phyloP scores from a whole-genome alignment of 2,113 vertebrate genomes.

The Craseonycteris thonglongyai region DNA sequence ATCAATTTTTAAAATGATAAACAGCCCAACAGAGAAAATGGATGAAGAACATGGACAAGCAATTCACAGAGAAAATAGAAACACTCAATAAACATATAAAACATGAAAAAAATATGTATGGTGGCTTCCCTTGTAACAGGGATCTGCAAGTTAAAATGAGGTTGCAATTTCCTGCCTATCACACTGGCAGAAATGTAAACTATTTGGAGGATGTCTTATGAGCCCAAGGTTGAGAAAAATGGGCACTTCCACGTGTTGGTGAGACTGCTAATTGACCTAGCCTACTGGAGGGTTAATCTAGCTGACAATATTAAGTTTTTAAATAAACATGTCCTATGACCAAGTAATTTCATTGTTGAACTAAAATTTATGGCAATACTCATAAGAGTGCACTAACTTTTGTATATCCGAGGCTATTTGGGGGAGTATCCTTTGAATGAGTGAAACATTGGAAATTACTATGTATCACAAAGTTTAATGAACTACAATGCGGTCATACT shows the following conservation, averaged over 20 bases:
- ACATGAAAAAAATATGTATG: background rate
- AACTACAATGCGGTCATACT: background rate
- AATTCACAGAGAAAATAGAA: constrained; percentile 53
- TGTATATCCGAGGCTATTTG: background rate
- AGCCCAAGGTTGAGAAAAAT: too few species aligned
- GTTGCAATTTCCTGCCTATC: background rate
- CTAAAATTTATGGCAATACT: background rate
- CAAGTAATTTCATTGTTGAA: background rate
- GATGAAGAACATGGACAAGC: background rate
- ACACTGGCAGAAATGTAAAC: background rate
- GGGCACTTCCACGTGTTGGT: too few species aligned
- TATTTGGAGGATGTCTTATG: background rate
- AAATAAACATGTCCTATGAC: background rate
- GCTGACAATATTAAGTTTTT: background rate
- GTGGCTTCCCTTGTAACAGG: background rate
- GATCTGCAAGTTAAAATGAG: constrained; percentile 3
- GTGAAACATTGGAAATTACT: background rate
- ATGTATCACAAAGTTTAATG: background rate
- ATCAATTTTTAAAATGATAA: constrained; percentile 36
- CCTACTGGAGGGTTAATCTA: background rate
- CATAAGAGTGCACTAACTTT: background rate
- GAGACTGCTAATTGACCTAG: background rate
- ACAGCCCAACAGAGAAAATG: background rate
- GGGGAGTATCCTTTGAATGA: background rate
- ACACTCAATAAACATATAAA: constrained; percentile 26